phyloP scores from a whole-genome alignment of 1,140 invertebrate genomes.

The Ostrea edulis region DNA sequence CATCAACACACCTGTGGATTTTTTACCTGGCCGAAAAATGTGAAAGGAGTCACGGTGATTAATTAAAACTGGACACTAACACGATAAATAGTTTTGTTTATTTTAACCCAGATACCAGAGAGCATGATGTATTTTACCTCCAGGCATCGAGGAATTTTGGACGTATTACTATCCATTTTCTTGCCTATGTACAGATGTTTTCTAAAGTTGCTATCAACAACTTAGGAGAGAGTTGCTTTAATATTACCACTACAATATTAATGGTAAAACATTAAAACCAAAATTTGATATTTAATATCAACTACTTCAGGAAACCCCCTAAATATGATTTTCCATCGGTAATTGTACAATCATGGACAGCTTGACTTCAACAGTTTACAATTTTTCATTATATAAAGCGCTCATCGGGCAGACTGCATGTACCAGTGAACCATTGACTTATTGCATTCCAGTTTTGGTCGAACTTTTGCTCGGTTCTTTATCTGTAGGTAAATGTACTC shows the following conservation, averaged over 20 bases:
- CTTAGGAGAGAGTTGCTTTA: not conserved
- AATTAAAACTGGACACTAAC: conserved; percentile 30
- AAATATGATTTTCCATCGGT: not conserved
- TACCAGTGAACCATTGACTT: too few relatives aligned
- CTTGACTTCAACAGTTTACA: too few relatives aligned
- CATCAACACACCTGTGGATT: conserved; percentile 35
- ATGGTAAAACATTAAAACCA: too few relatives aligned
- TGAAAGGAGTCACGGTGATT: conserved; percentile 19
- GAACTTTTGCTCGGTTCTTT: not conserved
- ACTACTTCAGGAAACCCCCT: not conserved
- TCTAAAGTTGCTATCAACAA: not conserved
- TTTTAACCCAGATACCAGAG: conserved; percentile 18
- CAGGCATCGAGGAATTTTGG: conserved; percentile 29
- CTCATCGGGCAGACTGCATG: too few relatives aligned
- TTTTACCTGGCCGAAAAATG: conserved; percentile 14
- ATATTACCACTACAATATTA: too few relatives aligned
- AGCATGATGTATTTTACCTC: conserved; percentile 27
- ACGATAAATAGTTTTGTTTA: conserved; percentile 33
- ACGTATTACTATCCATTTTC: conserved; percentile 26
- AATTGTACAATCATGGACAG: not conserved
- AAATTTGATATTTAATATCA: not conserved
- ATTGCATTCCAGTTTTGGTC: not conserved
- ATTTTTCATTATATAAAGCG: too few relatives aligned
- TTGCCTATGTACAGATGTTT: not conserved
- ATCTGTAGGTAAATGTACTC: not conserved